Conservation (phyloP, 2,113 vertebrate genomes). For the Ceyx margarethae region DNA sequence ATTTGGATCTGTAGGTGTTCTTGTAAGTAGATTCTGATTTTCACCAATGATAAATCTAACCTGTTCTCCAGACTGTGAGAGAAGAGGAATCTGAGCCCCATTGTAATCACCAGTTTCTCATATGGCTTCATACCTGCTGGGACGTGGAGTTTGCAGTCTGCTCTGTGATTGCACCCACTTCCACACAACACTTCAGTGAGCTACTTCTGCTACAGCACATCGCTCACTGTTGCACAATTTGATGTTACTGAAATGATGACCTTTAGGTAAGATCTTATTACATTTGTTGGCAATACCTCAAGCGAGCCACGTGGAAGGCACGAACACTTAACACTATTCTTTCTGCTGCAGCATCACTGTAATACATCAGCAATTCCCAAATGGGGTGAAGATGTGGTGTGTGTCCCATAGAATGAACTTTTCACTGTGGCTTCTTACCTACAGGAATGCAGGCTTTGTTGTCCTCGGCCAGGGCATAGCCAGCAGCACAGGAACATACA, state of each 20-base stretch:
- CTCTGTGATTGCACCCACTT: not conserved
- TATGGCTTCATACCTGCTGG: not conserved
- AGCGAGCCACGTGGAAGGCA: not conserved
- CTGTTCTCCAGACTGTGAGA: not conserved
- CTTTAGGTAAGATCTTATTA: not conserved
- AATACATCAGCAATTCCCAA: not conserved
- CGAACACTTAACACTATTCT: not conserved
- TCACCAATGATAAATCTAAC: not conserved
- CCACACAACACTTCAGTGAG: not conserved
- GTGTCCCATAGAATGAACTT: not conserved
- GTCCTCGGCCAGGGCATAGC: not conserved
- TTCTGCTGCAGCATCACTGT: not conserved
- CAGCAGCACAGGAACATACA: not conserved
- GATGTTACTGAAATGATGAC: not conserved
- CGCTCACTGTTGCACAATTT: not conserved
- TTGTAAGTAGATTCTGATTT: not conserved
- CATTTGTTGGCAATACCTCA: not conserved
- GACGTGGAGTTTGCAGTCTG: not conserved
- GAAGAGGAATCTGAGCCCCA: not conserved
- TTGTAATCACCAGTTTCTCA: not conserved
- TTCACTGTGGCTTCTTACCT: not conserved
- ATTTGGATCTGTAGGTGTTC: not conserved
- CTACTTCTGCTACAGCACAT: not conserved
- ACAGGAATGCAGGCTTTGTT: not conserved
- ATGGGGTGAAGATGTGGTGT: not conserved